phyloP scores from a whole-genome alignment of 2,797 vertebrate species.

The Spea hammondii region DNA sequence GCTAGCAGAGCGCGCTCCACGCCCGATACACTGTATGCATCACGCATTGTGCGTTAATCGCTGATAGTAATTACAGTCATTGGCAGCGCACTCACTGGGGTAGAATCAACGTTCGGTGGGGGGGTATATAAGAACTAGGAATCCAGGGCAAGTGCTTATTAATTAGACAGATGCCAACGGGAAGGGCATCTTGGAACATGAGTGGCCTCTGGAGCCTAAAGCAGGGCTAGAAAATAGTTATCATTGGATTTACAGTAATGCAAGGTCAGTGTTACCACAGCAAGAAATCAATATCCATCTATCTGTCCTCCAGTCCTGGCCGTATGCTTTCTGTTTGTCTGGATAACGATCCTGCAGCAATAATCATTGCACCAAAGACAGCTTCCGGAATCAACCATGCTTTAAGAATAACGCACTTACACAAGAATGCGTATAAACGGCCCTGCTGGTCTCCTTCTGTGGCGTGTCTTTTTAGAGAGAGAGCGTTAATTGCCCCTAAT shows the following conservation, averaged over 20 bases:
- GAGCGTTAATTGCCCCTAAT: background rate
- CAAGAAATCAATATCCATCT: slow-evolving; percentile 22
- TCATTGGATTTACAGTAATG: slow-evolving; percentile 26
- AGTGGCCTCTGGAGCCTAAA: too few relatives aligned
- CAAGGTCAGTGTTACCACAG: slow-evolving; percentile 19
- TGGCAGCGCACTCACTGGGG: too few relatives aligned
- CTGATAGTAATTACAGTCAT: too few relatives aligned
- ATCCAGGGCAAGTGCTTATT: too few relatives aligned
- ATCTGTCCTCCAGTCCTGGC: background rate
- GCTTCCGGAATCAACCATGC: slow-evolving; percentile 14
- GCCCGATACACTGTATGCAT: too few relatives aligned
- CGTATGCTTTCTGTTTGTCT: slow-evolving; percentile 2
- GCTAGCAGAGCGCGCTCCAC: too few relatives aligned
- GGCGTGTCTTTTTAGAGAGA: background rate
- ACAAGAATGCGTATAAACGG: background rate
- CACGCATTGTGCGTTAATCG: too few relatives aligned
- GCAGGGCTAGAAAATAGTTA: background rate
- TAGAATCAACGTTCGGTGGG: too few relatives aligned
- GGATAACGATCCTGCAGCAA: slow-evolving; percentile 21
- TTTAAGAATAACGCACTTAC: slow-evolving; percentile 12
- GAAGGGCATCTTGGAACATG: too few relatives aligned
- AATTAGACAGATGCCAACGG: too few relatives aligned
- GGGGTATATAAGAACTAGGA: too few relatives aligned
- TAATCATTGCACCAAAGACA: slow-evolving; percentile 8
- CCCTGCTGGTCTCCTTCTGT: background rate